These are phyloP conservation scores for Reticulitermes speratus DNA, from an alignment of 1,140 invertebrate genomes.

Conservation along the genomic window DNA sequence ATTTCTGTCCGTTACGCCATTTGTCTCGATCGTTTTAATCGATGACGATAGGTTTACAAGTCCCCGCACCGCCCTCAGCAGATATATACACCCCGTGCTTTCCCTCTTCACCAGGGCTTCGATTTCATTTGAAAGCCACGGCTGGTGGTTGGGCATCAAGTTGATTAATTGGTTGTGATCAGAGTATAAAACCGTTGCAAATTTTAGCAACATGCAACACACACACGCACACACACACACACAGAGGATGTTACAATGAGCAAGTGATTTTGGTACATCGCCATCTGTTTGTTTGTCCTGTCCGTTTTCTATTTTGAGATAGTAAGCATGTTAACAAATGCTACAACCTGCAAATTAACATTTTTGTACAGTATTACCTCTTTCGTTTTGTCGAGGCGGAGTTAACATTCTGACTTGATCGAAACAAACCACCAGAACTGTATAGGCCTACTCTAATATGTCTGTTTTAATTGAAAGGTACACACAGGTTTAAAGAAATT, in stretches of 20 bases:
- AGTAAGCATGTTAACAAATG: slow-evolving; percentile 5
- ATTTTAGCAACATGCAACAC: background rate
- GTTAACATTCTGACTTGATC: background rate
- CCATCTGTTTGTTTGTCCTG: background rate
- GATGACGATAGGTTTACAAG: background rate
- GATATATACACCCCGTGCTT: background rate
- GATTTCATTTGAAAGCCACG: slow-evolving; percentile 1
- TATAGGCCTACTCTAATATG: background rate
- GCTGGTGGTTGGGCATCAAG: background rate
- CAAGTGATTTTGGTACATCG: background rate
- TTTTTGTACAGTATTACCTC: background rate
- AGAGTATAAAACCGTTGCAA: slow-evolving; percentile 6
- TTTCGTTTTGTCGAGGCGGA: background rate
- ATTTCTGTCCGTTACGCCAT: background rate
- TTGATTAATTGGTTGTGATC: slow-evolving; percentile 17
- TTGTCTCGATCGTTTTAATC: background rate
- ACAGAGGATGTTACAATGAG: background rate
- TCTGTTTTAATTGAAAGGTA: background rate
- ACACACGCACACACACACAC: background rate
- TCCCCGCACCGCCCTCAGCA: background rate
- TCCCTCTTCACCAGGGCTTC: slow-evolving; percentile 11
- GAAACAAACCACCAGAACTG: background rate
- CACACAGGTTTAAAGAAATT: background rate
- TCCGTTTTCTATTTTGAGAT: background rate
- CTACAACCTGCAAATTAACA: background rate